Base-by-base conservation (phyloP, 2,888 invertebrate genomes). In the Tenthredo distinguenda region DNA sequence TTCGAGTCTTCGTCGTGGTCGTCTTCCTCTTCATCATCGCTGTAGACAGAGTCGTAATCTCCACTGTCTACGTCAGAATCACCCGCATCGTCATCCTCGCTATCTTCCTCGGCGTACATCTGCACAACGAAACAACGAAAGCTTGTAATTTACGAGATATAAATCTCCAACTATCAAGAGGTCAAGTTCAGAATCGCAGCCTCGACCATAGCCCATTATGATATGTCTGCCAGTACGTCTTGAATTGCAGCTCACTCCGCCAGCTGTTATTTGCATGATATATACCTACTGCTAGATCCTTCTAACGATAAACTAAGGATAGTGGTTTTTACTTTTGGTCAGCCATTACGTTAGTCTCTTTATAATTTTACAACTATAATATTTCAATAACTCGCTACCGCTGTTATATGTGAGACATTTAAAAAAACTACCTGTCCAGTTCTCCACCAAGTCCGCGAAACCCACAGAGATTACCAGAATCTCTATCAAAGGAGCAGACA, bases 51-150 rank as follows among this genome's bases (percentile, higher is more conserved):
- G 58, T 92, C 91, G 82, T 91, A 91, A 72, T 92, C 91, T 15
- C 86, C 87, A 72, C 88, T 89, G 40, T 90, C 89, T 76, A 89
- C 86, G 55, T 90, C 89, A 2, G 86, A 76, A 26, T 90, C 90
- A 26, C 87, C 88, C 12, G 88, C 81, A 83, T 90, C 89, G 5
- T 89, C 87, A 6, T 90, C 90, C 1, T 87, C 88, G 55, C 87
- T 88, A 18, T 87, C 87, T 4, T 88, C 90, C n/a, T 90, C 91
- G 37, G 89, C 88, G 84, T 92, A 91, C 18, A 93, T 82, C 92
- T 93, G 84, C 43, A 72, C 65, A 84, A 50, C 37, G 37, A n/a
- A 82, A 72, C 6, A 68, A 81, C 37, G 55, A 62, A 40, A 47
- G 34, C 58, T 62, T 81, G 34, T 81, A 62, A n/a, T 81, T 81